Evolutionary conservation across 2,797 vertebrate genomes (phyloP).

Genomic region (Lepilemur ruficaudatus): DNA sequence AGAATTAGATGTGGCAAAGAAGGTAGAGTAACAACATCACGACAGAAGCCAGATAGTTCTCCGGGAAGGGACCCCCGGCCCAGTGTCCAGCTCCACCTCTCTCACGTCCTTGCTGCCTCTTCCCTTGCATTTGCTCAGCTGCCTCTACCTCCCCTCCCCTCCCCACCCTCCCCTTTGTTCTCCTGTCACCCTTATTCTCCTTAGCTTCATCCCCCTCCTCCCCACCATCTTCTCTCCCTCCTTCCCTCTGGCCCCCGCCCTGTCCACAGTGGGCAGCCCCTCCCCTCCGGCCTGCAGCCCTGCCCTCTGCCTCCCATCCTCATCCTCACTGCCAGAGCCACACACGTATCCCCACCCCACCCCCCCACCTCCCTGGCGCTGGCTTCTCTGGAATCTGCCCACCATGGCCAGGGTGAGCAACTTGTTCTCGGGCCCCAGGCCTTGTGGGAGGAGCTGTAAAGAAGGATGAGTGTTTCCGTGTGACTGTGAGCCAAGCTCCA

Average conservation of each 20-base stretch:
- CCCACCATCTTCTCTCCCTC: not conserved
- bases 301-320: rapidly evolving
- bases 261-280: not conserved
- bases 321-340: not conserved
- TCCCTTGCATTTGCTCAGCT: no score
- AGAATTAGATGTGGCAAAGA: conserved; percentile 28
- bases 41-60: not conserved
- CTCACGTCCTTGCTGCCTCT: not conserved
- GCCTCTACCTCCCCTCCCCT: rapidly evolving
- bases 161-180: no score
- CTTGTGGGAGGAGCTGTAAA: not conserved
- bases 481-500: not conserved
- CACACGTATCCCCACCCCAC: not conserved
- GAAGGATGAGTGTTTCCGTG: not conserved
- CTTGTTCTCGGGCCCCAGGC: not conserved
- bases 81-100: rapidly evolving
- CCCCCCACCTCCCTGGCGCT: not conserved
- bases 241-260: not conserved
- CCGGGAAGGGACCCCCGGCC: not conserved
- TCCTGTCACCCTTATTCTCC: rapidly evolving
- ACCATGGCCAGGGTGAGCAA: not conserved
- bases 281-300: not conserved
- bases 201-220: no score
- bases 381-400: not conserved
- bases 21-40: not conserved